Base-by-base conservation (phyloP, 2,888 invertebrate genomes). In the Hedya salicella region DNA sequence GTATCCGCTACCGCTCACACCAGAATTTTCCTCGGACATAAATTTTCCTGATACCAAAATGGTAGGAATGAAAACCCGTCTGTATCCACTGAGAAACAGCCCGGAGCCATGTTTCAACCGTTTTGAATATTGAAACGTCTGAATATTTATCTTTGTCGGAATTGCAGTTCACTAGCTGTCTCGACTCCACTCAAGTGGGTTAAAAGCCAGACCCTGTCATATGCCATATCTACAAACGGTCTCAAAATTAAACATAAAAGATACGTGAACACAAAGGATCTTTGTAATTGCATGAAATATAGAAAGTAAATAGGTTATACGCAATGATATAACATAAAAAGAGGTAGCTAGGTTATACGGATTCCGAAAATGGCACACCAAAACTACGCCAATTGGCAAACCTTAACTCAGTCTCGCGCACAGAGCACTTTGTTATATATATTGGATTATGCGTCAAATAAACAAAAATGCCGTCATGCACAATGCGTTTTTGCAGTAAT, bases 61-160 rank as follows among this genome's bases (percentile, higher is more conserved):
- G 42, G 25, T 56, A 30, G 17, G 44, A 8, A 16, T 17, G 17
- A 17, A 44, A 17, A 3, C 5, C 25, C 13, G 36, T 13, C 17
- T 3, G 17, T 11, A 30, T 30, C 16, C 44, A 46, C 8, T 30
- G 32, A 32, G 36, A 11, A 11, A 36, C 36, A 9, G 17, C 44
- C 32, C 3, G 44, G 25, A 25, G 44, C 8, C 17, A 44, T 44
- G 44, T 44, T 14, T 44, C 30, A 32, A 57, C n/a, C 9, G 13
- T 30, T 56, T 56, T 32, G 39, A 32, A 46, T 46, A 46, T 46
- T 25, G 56, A 56, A 46, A 19, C 17, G 2, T 42, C 40, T 42
- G 14, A 40, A 36, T 39, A 16, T 32, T 4, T 50, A 36, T 52
- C 36, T 36, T 36, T 9, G 9, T 36, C 9, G 36, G 36, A 36